Percentiles rank a stretch among this genome's conserved stretches.
Evolutionary conservation across 2,113 vertebrate species (phyloP).

Genomic region (Haemorhous mexicanus): DNA sequence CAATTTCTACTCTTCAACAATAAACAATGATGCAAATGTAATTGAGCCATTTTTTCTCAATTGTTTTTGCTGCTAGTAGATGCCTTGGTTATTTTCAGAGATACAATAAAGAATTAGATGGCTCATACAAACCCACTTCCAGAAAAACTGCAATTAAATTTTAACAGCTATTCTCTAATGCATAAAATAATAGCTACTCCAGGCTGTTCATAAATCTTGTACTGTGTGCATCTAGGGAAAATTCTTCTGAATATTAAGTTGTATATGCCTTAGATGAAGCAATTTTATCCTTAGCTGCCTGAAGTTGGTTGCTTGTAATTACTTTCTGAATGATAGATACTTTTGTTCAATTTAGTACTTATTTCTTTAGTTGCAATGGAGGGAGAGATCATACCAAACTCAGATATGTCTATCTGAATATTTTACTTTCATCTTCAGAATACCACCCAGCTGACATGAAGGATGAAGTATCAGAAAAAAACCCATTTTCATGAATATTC

Average conservation of each 20-base stretch:
- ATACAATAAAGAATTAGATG: neutral
- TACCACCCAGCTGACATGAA: neutral
- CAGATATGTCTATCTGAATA: neutral
- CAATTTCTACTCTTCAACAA: neutral
- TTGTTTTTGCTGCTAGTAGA: neutral
- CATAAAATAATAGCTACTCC: neutral
- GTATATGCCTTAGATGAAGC: neutral
- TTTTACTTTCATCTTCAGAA: neutral
- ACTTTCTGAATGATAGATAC: neutral
- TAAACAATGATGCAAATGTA: slow-evolving; percentile 14
- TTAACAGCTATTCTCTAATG: neutral
- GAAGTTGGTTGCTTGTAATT: neutral
- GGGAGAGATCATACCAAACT: neutral
- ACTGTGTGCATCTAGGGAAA: neutral
- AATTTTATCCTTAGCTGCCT: neutral
- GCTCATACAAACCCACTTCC: neutral
- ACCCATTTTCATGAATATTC: neutral
- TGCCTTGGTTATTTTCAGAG: slow-evolving; percentile 1
- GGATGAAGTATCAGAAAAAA: neutral
- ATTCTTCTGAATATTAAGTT: neutral
- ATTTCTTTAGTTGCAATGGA: neutral
- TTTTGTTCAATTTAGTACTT: neutral
- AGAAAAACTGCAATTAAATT: slow-evolving; percentile 25
- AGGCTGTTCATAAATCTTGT: neutral
- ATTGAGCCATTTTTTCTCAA: neutral